Evolutionary conservation across 2,888 invertebrate species (phyloP).

Genomic region (Zelleria hepariella): DNA sequence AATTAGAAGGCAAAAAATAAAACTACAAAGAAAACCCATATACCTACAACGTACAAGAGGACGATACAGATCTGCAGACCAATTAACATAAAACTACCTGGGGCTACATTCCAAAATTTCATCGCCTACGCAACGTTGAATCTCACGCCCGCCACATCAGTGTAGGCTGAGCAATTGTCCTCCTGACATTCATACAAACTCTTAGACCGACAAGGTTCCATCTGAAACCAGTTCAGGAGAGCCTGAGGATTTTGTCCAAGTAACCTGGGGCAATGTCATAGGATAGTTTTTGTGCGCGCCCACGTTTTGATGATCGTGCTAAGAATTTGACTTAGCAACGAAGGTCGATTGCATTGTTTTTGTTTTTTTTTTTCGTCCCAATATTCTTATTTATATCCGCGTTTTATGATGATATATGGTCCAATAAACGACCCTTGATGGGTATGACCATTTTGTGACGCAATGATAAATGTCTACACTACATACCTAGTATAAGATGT

Average conservation of each 20-base stretch:
- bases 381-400: neutral
- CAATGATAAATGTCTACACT: neutral
- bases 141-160: slow-evolving; percentile 27
- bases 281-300: slow-evolving; percentile 69
- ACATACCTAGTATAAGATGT: neutral
- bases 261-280: slow-evolving; percentile 54
- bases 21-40: neutral
- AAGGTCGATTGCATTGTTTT: slow-evolving; percentile 65
- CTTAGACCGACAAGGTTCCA: slow-evolving; percentile 44
- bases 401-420: neutral
- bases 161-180: slow-evolving; percentile 65
- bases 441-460: neutral
- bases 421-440: neutral
- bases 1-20: neutral
- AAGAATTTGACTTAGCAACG: slow-evolving; percentile 67
- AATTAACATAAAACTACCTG: slow-evolving; percentile 53
- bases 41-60: neutral
- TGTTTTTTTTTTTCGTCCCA: slow-evolving; percentile 21
- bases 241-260: slow-evolving; percentile 38
- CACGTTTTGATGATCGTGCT: slow-evolving; percentile 28
- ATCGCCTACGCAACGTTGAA: slow-evolving; percentile 41
- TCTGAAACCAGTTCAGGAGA: neutral
- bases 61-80: slow-evolving; percentile 3
- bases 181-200: slow-evolving; percentile 43
- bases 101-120: slow-evolving; percentile 43